Conservation (phyloP, 2,888 invertebrate genomes). For the Venustoraphidia nigricollis region DNA sequence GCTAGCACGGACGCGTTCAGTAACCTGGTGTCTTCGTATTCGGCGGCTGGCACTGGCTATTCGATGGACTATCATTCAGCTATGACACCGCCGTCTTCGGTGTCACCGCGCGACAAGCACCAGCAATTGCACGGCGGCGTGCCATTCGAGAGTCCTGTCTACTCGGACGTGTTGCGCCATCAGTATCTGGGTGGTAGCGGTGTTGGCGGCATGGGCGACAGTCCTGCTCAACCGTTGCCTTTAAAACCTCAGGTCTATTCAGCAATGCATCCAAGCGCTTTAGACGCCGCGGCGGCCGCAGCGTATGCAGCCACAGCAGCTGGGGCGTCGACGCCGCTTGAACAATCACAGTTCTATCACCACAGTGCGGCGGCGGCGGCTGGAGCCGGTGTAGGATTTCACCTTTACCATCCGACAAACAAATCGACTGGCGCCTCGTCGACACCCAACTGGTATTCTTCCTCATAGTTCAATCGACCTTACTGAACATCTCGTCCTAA, state of each 20-base stretch:
- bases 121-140: constrained; percentile 37
- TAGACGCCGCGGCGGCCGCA: constrained; percentile 46
- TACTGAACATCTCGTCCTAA: no score
- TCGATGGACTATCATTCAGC: constrained; percentile 77
- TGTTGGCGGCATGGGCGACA: constrained; percentile 35
- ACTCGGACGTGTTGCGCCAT: constrained; percentile 36
- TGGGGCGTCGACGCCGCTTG: constrained; percentile 35
- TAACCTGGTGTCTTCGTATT: constrained; percentile 32
- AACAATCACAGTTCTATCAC: constrained; percentile 79
- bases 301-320: constrained; percentile 29
- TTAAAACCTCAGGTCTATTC: constrained; percentile 85
- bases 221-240: constrained; percentile 52
- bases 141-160: constrained; percentile 27
- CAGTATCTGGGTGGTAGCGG: constrained; percentile 50
- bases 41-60: constrained; percentile 29
- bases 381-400: constrained; percentile 82
- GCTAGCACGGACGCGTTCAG: constrained; percentile 35
- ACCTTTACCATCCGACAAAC: constrained; percentile 45
- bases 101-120: constrained; percentile 79
- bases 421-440: constrained; percentile 22
- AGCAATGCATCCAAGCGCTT: constrained; percentile 35
- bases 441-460: constrained; percentile 27
- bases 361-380: constrained; percentile 34
- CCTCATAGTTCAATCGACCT: constrained; percentile 23
- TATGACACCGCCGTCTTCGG: constrained; percentile 95